Evolutionary conservation across 2,888 invertebrate genomes (phyloP), one percentile per base, ranked within the genome.

Genomic region (Nomada goodeniana): DNA sequence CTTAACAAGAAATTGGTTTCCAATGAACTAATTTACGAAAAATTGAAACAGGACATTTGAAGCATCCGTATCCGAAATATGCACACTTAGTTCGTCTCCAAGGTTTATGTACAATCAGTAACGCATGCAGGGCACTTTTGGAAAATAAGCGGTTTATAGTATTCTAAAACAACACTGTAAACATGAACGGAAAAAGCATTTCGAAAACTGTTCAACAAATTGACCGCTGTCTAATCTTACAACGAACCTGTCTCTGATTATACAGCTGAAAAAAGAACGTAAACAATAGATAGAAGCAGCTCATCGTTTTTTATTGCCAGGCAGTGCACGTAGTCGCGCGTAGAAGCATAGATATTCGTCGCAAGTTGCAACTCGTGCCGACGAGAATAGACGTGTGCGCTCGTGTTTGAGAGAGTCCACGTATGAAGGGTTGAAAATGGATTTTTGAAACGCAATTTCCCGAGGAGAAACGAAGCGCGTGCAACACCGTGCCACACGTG

Each of bases 391-490:
- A 50, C 59, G 65, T 60, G 64, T 69, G 63, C 64, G 72, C 44
- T 76, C 78, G 76, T 79, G 80, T 84, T 85, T 74, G 73, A 83
- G 73, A 87, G 68, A 76, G 79, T 68, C 74, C 74, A 80, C 71
- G 83, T 84, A 86, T 71, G 80, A 79, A 86, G 69, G 86, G 88
- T 88, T 84, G 90, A 89, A 90, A 90, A 90, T 91, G 84, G 88
- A 89, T 91, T 90, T 89, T 89, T 88, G 86, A 84, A 85, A 86
- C 80, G 84, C 86, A 91, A 90, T 90, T 90, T 89, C 86, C 89
- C 88, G 85, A 77, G 80, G 87, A 88, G 89, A 91, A 90, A 90
- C 89, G 89, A 90, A 91, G 86, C 88, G 87, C 88, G 84, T 80
- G 79, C 81, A 84, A 68, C 65, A 59, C 63, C 78, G 60, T 57